A percentile compares a stretch with the other conserved stretches of the same genome.
These are phyloP conservation scores for Azemiops feae DNA, from an alignment of 2,113 vertebrate genomes.

Conservation along the genomic window DNA sequence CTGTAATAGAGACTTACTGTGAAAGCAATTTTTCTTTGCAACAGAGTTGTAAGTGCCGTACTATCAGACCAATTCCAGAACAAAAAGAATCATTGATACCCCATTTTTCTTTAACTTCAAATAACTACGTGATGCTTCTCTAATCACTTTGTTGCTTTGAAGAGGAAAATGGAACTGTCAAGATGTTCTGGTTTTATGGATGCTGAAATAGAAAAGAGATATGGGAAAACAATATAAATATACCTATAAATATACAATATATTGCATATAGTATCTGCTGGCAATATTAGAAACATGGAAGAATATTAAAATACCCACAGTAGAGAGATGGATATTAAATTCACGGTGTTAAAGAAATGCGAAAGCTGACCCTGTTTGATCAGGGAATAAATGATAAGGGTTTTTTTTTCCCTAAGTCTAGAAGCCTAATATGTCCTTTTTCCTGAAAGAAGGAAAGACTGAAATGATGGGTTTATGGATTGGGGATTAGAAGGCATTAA, in stretches of 20 bases:
- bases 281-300: not conserved
- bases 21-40: not conserved
- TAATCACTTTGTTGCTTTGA: not conserved
- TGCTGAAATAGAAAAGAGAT: not conserved
- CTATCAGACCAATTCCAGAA: not conserved
- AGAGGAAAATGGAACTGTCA: not conserved
- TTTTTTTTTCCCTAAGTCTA: not conserved
- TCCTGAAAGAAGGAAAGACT: not conserved
- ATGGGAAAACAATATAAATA: not conserved
- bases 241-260: no score
- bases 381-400: not conserved
- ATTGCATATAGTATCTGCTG: not conserved
- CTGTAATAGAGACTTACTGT: not conserved
- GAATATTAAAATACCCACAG: not conserved
- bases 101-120: not conserved
- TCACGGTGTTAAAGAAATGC: not conserved
- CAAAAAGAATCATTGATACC: not conserved
- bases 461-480: not conserved
- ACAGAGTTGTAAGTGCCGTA: not conserved
- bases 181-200: not conserved
- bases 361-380: not conserved
- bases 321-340: not conserved
- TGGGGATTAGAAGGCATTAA: not conserved
- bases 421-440: not conserved
- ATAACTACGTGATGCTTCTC: not conserved